Evolutionary conservation across 2,113 vertebrate species (phyloP), one percentile per base, ranked within the genome.

Genomic region (Coturnix japonica): DNA sequence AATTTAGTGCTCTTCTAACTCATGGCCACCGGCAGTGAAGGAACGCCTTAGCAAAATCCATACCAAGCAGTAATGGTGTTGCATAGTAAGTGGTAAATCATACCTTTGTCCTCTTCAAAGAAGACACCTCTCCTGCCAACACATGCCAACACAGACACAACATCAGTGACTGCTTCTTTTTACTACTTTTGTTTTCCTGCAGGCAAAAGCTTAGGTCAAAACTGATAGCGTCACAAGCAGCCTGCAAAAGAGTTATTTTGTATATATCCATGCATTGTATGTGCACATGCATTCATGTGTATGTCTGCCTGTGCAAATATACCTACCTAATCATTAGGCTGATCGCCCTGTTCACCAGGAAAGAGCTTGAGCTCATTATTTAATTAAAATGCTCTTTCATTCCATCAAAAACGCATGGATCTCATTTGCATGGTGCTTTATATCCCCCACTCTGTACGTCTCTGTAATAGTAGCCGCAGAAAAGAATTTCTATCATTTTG

Each of bases 401-500:
- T 53, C 84, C 81, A 94, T 92, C 81, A 91, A 96, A 97, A 94
- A 78, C 95, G 96, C 87, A 95, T 95, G 93, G 74, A 41, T 83
- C 87, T 96, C 90, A 85, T 92, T 97, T 95, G 56, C 64, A 85
- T 94, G 91, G 81, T 87, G 47, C 72, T 96, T 96, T 91, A 63
- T 85, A 77, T 56, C 22, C 26, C 20, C 47, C 6, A 7, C 30
- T 13, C 75, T 95, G 56, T 43, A 91, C 75, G 67, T 96, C 93
- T 96, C 82, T 86, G 78, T 90, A 87, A 93, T 92, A 96, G 72
- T 64, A 92, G 69, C 75, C 1, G 3, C 81, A 72, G 76, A 87
- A 69, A 97, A 95, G 91, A 95, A 96, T 95, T 92, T 95, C 81
- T 95, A 94, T 93, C 94, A 95, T 95, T 96, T 95, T 89, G 46